Evolutionary conservation across 2,113 vertebrate genomes (phyloP).

Genomic region (Beaufortia kweichowensis): DNA sequence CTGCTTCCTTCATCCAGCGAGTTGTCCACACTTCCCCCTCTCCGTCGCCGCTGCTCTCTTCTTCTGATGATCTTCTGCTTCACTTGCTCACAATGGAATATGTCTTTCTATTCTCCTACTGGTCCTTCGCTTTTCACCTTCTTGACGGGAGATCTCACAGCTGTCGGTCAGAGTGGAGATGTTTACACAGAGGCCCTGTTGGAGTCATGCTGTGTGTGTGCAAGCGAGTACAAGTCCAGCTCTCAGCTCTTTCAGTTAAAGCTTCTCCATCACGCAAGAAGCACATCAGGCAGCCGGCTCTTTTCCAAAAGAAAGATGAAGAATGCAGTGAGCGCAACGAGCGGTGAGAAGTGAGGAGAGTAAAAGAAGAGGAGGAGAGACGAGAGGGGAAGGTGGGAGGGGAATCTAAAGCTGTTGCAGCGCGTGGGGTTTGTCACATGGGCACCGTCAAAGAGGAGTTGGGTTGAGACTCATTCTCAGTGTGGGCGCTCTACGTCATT

Average conservation of each 20-base stretch:
- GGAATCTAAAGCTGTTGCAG: constrained; percentile 68
- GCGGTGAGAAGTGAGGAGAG: constrained; percentile 48
- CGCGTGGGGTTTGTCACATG: constrained; percentile 63
- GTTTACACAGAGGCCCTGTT: constrained; percentile 36
- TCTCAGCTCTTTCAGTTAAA: neutral
- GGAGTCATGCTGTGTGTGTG: constrained; percentile 43
- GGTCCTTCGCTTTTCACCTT: neutral
- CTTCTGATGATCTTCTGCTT: constrained; percentile 44
- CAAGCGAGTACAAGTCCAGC: neutral
- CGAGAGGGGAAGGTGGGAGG: constrained; percentile 40
- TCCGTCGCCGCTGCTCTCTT: constrained; percentile 46
- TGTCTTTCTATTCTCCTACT: constrained; percentile 15
- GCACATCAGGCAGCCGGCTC: neutral
- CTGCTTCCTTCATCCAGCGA: constrained; percentile 73
- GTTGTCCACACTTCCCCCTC: constrained; percentile 46
- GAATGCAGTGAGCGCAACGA: constrained; percentile 51
- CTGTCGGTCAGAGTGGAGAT: constrained; percentile 38
- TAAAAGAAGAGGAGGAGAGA: constrained; percentile 55
- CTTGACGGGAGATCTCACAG: constrained; percentile 2
- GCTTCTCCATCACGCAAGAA: constrained; percentile 11
- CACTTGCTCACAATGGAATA: constrained; percentile 6
- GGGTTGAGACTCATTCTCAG: constrained; percentile 24
- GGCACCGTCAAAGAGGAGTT: constrained; percentile 40
- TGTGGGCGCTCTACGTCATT: constrained; percentile 66
- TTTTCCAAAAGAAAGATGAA: constrained; percentile 39